Conservation (phyloP, 2,113 vertebrate genomes). For the Ptilorrhoa leucosticta region DNA sequence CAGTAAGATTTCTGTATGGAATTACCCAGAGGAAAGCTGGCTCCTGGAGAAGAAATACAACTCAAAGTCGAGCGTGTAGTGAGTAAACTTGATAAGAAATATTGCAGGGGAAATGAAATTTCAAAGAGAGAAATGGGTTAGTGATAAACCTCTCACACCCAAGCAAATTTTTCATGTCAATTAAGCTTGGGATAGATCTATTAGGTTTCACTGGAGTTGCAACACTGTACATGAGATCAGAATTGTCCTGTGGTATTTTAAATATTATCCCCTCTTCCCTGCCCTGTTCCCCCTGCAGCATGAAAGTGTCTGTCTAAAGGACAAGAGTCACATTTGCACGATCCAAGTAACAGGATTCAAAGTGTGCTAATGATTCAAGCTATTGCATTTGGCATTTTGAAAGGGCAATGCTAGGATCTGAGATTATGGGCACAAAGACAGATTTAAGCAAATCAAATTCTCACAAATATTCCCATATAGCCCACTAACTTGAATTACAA, state of each 20-base stretch:
- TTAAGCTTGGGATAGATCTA: neutral
- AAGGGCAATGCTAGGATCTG: constrained; percentile 41
- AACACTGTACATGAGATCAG: neutral
- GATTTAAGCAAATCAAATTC: constrained; percentile 2
- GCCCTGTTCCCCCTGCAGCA: neutral
- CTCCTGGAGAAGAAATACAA: neutral
- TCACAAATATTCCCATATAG: neutral
- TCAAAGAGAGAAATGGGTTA: neutral
- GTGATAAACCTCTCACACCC: neutral
- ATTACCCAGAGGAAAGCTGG: neutral
- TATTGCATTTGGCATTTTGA: constrained; percentile 50
- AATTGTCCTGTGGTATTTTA: neutral
- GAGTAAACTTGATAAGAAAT: neutral
- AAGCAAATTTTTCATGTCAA: neutral
- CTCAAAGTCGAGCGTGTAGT: fast-evolving
- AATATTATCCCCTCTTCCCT: neutral
- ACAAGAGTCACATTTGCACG: neutral
- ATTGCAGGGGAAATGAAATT: neutral
- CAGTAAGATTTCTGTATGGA: neutral
- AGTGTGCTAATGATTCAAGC: constrained; percentile 44
- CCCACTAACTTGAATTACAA: constrained; percentile 31
- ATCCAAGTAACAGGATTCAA: constrained; percentile 35
- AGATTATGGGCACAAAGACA: constrained; percentile 37
- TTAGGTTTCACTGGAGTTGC: neutral
- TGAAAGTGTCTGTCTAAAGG: constrained; percentile 24